phyloP scores from a whole-genome alignment of 2,888 invertebrate species.

The Griposia aprilina region DNA sequence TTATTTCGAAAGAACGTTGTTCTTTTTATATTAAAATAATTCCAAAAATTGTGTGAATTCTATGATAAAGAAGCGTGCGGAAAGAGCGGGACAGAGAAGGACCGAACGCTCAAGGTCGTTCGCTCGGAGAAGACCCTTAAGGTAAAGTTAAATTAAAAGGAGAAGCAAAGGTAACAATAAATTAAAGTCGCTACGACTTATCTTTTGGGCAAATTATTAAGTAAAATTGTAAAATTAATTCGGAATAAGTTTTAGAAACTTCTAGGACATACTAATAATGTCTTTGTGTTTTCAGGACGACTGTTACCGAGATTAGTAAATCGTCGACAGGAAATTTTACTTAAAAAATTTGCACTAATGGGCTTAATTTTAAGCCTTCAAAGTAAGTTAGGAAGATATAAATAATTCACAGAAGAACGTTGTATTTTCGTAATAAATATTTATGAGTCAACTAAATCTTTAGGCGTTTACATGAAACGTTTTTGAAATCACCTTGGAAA shows the following conservation, averaged over 20 bases:
- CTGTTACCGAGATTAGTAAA: background rate
- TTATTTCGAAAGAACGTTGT: too few species aligned
- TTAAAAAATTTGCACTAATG: constrained; percentile 34
- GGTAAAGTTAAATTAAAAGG: background rate
- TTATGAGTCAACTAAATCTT: constrained; percentile 1
- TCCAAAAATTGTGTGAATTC: too few species aligned
- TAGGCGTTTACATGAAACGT: background rate
- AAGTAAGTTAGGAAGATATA: constrained; percentile 31
- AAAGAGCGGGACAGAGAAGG: too few species aligned
- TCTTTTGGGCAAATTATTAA: constrained; percentile 1
- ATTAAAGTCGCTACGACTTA: background rate
- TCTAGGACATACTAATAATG: constrained; percentile 11
- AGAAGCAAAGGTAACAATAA: constrained; percentile 4
- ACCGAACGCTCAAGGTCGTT: too few species aligned
- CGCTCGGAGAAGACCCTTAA: background rate
- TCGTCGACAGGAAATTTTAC: constrained; percentile 25
- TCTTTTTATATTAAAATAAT: too few species aligned
- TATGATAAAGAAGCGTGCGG: too few species aligned
- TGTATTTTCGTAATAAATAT: constrained; percentile 31
- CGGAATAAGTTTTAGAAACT: constrained; percentile 24
- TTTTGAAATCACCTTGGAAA: too few species aligned
- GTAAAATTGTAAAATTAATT: constrained; percentile 8
- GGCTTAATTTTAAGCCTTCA: constrained; percentile 14
- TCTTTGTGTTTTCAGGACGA: constrained; percentile 20
- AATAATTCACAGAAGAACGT: constrained; percentile 19